phyloP scores from a whole-genome alignment of 2,888 invertebrate genomes.

The Nymphalis urticae region DNA sequence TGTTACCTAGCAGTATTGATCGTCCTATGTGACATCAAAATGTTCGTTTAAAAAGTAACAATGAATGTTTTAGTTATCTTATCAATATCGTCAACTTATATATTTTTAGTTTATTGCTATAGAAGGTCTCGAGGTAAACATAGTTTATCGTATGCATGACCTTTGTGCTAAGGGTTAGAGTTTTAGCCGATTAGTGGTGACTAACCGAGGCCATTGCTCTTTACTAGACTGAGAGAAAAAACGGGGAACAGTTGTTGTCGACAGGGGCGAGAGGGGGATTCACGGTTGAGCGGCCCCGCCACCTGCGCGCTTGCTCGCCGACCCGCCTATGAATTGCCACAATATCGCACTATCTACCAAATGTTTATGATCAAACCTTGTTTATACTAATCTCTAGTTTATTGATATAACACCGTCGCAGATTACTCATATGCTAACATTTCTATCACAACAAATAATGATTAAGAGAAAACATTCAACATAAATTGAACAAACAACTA shows the following conservation, averaged over 20 bases:
- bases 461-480: background rate
- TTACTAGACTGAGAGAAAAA: slow-evolving; percentile 58
- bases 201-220: slow-evolving; percentile 67
- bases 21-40: slow-evolving; percentile 24
- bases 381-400: slow-evolving; percentile 2
- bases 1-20: slow-evolving; percentile 77
- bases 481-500: background rate
- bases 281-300: slow-evolving; percentile 73
- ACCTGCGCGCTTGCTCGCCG: slow-evolving; percentile 55
- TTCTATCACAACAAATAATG: background rate
- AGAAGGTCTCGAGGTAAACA: background rate
- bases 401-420: background rate
- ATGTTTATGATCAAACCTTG: background rate
- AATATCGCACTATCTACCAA: slow-evolving; percentile 31
- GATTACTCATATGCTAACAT: background rate
- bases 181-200: slow-evolving; percentile 33
- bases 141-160: background rate
- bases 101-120: background rate
- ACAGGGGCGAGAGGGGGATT: slow-evolving; percentile 60
- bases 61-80: too few relatives aligned
- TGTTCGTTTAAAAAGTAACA: background rate
- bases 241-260: slow-evolving; percentile 74
- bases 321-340: slow-evolving; percentile 27
- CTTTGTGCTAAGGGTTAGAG: slow-evolving; percentile 16
- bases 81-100: background rate